These are phyloP conservation scores for Ia io DNA, from an alignment of 2,113 vertebrate species.

Conservation along the genomic window DNA sequence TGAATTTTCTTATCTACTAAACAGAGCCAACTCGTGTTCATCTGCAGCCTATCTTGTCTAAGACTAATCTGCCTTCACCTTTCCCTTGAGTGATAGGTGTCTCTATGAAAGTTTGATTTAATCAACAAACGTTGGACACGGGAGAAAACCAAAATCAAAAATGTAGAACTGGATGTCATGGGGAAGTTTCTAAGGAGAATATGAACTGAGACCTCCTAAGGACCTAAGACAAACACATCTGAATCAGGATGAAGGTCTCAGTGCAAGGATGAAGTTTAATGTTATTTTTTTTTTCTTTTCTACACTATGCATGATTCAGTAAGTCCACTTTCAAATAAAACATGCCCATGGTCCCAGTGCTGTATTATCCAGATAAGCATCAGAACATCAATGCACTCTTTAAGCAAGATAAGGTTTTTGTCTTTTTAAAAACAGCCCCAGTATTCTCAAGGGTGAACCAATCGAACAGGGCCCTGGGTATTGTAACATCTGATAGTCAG, in stretches of 20 bases:
- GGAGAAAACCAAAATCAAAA: background rate
- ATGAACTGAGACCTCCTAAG: background rate
- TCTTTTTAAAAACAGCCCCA: background rate
- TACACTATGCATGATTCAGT: background rate
- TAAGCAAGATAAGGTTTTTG: background rate
- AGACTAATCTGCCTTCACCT: background rate
- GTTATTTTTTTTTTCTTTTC: background rate
- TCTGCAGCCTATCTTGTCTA: background rate
- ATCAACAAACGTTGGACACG: background rate
- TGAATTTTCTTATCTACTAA: conserved; percentile 51
- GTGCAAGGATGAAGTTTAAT: background rate
- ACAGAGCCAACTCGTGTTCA: conserved; percentile 10
- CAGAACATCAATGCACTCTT: background rate
- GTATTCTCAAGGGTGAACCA: background rate
- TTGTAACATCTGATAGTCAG: background rate
- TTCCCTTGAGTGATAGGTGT: background rate
- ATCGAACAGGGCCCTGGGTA: too few species aligned
- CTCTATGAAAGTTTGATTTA: background rate
- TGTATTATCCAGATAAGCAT: background rate
- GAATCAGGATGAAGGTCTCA: background rate
- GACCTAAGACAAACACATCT: background rate
- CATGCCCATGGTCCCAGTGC: background rate
- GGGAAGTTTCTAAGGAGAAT: background rate
- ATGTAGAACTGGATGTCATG: background rate
- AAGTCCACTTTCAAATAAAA: background rate